Percentiles rank a stretch among this genome's conserved stretches.
These are phyloP conservation scores for Syrmaticus mikado DNA, from an alignment of 2,113 vertebrate genomes.

Conservation along the genomic window DNA sequence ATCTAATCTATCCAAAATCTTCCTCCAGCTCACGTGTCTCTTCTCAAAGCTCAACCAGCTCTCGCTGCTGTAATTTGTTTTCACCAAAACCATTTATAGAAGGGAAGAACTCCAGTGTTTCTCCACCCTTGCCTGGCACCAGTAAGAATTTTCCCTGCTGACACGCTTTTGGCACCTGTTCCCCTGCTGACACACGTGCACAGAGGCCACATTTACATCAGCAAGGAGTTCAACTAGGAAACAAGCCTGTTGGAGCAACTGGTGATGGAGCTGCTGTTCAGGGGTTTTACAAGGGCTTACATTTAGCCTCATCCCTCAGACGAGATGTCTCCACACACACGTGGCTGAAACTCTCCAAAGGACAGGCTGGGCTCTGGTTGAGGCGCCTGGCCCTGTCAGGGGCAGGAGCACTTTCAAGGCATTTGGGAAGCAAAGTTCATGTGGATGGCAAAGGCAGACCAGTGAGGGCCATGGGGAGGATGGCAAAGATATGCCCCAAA, in stretches of 20 bases:
- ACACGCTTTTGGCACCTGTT: conserved; percentile 3
- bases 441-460: not conserved
- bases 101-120: not conserved
- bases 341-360: not conserved
- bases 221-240: not conserved
- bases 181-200: accelerated
- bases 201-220: not conserved
- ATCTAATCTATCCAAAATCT: not conserved
- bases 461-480: not conserved
- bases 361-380: not conserved
- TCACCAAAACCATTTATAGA: not conserved
- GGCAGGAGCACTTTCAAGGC: not conserved
- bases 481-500: not conserved
- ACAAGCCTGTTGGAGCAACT: not conserved
- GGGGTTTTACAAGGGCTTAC: not conserved
- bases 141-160: not conserved
- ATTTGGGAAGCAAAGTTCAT: not conserved
- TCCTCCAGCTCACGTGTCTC: not conserved
- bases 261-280: not conserved
- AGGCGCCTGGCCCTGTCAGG: accelerated
- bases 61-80: not conserved
- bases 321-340: not conserved
- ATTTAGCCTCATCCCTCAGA: conserved; percentile 43
- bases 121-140: not conserved
- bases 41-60: not conserved